A percentile compares a stretch with the other conserved stretches of the same genome.
Evolutionary conservation across 2,888 invertebrate species (phyloP).

Genomic region (Amorpha juglandis): DNA sequence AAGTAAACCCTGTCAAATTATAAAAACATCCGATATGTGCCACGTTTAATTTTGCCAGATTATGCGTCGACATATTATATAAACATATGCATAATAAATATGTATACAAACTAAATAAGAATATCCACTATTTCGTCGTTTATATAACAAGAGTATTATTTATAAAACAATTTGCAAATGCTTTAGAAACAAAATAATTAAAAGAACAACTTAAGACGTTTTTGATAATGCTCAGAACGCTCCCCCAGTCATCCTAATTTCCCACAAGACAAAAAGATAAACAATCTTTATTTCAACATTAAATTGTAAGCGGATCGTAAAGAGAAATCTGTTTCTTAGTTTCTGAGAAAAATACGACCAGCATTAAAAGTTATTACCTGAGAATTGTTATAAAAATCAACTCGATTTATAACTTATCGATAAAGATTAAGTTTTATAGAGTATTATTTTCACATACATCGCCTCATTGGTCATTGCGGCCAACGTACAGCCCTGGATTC

Average conservation of each 20-base stretch:
- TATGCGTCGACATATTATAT: too few relatives aligned
- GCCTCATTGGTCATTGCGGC: neutral
- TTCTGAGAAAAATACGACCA: neutral
- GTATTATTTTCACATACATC: neutral
- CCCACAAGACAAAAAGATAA: conserved; percentile 35
- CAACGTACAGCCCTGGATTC: too few relatives aligned
- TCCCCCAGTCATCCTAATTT: conserved; percentile 32
- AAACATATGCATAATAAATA: too few relatives aligned
- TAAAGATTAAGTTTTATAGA: neutral
- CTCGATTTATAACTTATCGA: conserved; percentile 3
- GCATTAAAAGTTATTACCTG: conserved; percentile 15
- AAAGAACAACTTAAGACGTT: neutral
- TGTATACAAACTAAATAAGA: too few relatives aligned
- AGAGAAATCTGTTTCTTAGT: conserved; percentile 12
- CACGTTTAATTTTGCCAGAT: too few relatives aligned
- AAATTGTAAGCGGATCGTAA: conserved; percentile 24
- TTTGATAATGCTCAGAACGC: neutral
- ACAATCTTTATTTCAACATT: conserved; percentile 30
- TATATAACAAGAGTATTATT: too few relatives aligned
- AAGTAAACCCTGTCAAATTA: too few relatives aligned
- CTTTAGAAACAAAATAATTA: neutral
- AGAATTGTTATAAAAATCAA: conserved; percentile 11
- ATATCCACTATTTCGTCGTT: too few relatives aligned
- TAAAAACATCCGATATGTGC: too few relatives aligned
- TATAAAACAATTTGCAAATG: too few relatives aligned